Conservation (phyloP, 2,113 vertebrate genomes). For the Plectropomus leopardus region DNA sequence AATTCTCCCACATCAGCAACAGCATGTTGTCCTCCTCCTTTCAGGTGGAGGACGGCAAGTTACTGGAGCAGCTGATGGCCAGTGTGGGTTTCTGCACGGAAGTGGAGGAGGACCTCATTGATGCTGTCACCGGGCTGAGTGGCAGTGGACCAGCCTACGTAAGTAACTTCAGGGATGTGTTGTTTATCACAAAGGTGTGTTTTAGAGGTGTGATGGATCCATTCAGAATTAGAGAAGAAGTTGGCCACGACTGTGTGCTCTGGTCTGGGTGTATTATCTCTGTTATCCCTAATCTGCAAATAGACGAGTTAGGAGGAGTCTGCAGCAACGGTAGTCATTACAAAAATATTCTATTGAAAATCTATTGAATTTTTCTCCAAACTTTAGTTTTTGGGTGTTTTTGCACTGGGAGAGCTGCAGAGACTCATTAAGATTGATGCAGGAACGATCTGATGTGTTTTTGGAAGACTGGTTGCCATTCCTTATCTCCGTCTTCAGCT, state of each 20-base stretch:
- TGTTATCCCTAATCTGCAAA: background rate
- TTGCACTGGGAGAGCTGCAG: background rate
- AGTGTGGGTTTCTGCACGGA: slow-evolving; percentile 97
- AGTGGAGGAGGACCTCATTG: slow-evolving; percentile 97
- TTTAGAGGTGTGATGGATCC: background rate
- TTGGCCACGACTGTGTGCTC: background rate
- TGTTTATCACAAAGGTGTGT: background rate
- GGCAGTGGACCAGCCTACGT: slow-evolving; percentile 98
- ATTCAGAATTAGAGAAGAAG: too few species aligned
- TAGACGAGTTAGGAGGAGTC: background rate
- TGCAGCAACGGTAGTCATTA: background rate
- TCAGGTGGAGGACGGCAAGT: slow-evolving; percentile 91
- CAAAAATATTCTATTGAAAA: too few species aligned
- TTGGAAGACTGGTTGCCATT: background rate
- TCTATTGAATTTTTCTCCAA: background rate
- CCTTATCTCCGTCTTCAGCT: background rate
- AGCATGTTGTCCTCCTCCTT: background rate
- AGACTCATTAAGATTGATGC: slow-evolving; percentile 11
- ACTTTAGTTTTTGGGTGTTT: too few species aligned
- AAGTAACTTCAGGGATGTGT: slow-evolving; percentile 70
- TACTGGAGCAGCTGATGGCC: slow-evolving; percentile 96
- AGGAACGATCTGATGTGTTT: background rate
- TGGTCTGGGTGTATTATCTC: background rate
- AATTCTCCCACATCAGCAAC: background rate
- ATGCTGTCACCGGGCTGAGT: slow-evolving; percentile 96